These are phyloP conservation scores for Gadopsis bispinosus DNA, from an alignment of 2,797 vertebrate genomes.

Conservation along the genomic window DNA sequence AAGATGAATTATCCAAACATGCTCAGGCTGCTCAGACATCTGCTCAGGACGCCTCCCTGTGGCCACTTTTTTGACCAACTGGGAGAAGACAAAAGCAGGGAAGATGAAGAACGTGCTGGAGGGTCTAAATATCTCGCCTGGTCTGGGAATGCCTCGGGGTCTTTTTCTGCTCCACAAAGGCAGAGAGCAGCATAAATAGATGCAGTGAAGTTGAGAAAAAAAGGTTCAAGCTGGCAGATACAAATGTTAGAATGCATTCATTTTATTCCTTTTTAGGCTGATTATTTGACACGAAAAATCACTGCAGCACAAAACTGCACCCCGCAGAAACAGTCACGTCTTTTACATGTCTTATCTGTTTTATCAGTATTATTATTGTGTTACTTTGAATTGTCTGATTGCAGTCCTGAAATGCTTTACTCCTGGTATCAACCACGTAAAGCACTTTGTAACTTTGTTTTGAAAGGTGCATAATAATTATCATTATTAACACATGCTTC, in stretches of 20 bases:
- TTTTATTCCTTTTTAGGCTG: no score
- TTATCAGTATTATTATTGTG: background rate
- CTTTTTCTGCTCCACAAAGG: background rate
- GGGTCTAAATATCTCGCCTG: slow-evolving; percentile 60
- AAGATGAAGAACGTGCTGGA: slow-evolving; percentile 49
- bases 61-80: slow-evolving; percentile 34
- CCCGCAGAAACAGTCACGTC: background rate
- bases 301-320: no score
- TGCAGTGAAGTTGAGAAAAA: background rate
- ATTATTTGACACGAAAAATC: background rate
- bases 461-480: background rate
- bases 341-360: background rate
- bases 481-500: no score
- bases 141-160: slow-evolving; percentile 45
- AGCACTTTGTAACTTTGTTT: background rate
- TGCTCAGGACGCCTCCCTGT: slow-evolving; percentile 47
- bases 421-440: background rate
- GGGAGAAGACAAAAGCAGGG: slow-evolving; percentile 27
- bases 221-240: background rate
- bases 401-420: background rate
- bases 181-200: background rate
- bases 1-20: background rate
- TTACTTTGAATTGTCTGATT: background rate
- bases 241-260: background rate
- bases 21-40: slow-evolving; percentile 32